phyloP scores from a whole-genome alignment of 2,113 vertebrate species.

The Sinocyclocheilus grahami region DNA sequence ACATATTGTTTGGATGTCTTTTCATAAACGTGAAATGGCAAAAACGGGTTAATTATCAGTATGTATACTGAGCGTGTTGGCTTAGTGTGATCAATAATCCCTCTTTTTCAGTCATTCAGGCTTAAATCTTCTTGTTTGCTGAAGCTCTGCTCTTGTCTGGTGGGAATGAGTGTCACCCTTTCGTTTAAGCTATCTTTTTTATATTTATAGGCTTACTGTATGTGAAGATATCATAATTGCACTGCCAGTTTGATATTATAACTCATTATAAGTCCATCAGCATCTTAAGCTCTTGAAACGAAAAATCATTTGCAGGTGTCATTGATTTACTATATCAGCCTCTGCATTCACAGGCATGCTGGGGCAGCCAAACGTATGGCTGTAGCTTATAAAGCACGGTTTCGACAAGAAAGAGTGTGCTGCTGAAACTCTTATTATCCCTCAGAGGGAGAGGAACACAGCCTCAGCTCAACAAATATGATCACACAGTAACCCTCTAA shows the following conservation, averaged over 20 bases:
- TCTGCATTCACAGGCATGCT: constrained; percentile 2
- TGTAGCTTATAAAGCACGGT: constrained; percentile 10
- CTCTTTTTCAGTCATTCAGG: not conserved
- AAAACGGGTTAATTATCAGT: not conserved
- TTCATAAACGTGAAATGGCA: not conserved
- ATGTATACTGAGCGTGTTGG: not conserved
- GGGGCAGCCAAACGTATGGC: not conserved
- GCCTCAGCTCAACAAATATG: constrained; percentile 38
- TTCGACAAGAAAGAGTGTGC: constrained; percentile 12
- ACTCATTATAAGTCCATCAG: not conserved
- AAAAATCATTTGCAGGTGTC: not conserved
- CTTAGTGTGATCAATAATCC: not conserved
- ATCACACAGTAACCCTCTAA: constrained; percentile 35
- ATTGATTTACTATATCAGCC: constrained; percentile 14
- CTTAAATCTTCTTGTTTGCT: constrained; percentile 9
- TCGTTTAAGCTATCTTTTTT: not conserved
- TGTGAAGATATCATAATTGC: not conserved
- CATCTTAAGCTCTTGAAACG: not conserved
- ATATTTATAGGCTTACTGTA: not conserved
- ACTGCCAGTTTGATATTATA: constrained; percentile 10
- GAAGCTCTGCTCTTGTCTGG: not conserved
- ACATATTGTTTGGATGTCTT: not conserved
- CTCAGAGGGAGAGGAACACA: not conserved
- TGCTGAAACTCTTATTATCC: constrained; percentile 38
- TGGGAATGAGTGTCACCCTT: not conserved